Percentiles rank a stretch among this genome's conserved stretches.
These are phyloP conservation scores for Calameuta idolon DNA, from an alignment of 2,888 invertebrate genomes.

Conservation along the genomic window DNA sequence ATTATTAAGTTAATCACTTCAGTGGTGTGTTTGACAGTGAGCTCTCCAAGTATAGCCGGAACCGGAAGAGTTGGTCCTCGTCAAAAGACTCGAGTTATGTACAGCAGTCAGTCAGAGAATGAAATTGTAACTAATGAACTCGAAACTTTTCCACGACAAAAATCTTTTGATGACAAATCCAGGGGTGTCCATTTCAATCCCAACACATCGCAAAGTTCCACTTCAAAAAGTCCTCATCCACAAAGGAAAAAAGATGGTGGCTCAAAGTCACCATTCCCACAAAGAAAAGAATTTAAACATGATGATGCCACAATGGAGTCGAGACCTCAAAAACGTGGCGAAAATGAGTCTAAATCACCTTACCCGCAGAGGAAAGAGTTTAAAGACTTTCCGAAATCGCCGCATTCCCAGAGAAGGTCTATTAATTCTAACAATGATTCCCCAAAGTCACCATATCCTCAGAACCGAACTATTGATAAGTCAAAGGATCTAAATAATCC, in stretches of 20 bases:
- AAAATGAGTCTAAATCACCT: constrained; percentile 18
- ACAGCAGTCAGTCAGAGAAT: constrained; percentile 56
- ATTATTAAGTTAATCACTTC: background rate
- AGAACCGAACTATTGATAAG: constrained; percentile 20
- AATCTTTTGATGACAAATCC: constrained; percentile 52
- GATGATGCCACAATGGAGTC: background rate
- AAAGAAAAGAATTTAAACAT: constrained; percentile 17
- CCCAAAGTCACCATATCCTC: constrained; percentile 24
- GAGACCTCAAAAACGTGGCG: constrained; percentile 11
- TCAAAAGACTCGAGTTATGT: constrained; percentile 58
- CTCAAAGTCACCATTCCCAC: constrained; percentile 34
- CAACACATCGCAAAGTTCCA: constrained; percentile 33
- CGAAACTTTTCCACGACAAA: constrained; percentile 42
- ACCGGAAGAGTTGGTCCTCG: constrained; percentile 66
- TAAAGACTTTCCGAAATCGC: constrained; percentile 35
- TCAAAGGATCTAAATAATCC: constrained; percentile 2
- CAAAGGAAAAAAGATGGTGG: constrained; percentile 44
- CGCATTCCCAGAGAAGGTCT: constrained; percentile 35
- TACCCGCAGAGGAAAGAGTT: constrained; percentile 37
- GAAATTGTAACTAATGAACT: constrained; percentile 40
- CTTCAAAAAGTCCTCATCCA: constrained; percentile 46
- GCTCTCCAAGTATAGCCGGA: constrained; percentile 62
- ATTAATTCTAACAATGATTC: constrained; percentile 25
- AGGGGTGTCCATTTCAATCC: constrained; percentile 34
- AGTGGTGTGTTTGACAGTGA: constrained; percentile 51